Percentiles rank a stretch among this genome's conserved stretches.
These are phyloP conservation scores for Caenorhabditis elegans DNA, from an alignment of 1,140 invertebrate genomes.

Conservation along the genomic window DNA sequence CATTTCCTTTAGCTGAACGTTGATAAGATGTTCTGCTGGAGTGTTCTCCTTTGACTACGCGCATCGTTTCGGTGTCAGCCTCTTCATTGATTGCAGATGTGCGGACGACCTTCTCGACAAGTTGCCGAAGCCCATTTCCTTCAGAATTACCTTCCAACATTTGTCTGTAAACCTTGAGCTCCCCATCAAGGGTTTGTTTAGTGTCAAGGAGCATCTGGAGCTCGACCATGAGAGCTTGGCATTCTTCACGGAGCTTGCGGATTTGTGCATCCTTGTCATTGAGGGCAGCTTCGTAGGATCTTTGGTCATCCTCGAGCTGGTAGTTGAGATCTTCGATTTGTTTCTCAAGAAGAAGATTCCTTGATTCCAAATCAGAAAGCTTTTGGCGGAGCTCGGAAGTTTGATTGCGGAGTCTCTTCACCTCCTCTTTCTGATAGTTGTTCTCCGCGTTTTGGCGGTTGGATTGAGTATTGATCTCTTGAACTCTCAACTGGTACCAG, in stretches of 20 bases:
- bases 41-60: constrained; percentile 69
- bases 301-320: constrained; percentile 67
- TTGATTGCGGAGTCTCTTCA: constrained; percentile 68
- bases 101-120: constrained; percentile 63
- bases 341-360: constrained; percentile 68
- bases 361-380: constrained; percentile 69
- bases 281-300: constrained; percentile 54
- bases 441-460: constrained; percentile 70
- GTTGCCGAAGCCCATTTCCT: constrained; percentile 60
- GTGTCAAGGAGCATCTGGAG: constrained; percentile 68
- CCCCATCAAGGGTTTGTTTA: constrained; percentile 67
- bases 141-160: constrained; percentile 66
- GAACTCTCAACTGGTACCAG: constrained; percentile 67
- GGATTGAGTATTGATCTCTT: constrained; percentile 70
- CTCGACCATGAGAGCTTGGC: constrained; percentile 68
- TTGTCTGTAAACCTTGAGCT: constrained; percentile 66
- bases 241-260: constrained; percentile 66
- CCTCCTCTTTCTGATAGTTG: constrained; percentile 68
- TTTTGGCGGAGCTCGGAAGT: constrained; percentile 68
- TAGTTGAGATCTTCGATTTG: constrained; percentile 67
- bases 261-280: constrained; percentile 62
- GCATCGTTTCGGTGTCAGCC: constrained; percentile 62
- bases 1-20: constrained; percentile 69
- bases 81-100: constrained; percentile 60
- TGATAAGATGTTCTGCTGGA: constrained; percentile 70